Percentiles rank a stretch among this genome's conserved stretches.
Conservation (phyloP, 2,888 invertebrate species). For the Ichneumoninae sp. region DNA sequence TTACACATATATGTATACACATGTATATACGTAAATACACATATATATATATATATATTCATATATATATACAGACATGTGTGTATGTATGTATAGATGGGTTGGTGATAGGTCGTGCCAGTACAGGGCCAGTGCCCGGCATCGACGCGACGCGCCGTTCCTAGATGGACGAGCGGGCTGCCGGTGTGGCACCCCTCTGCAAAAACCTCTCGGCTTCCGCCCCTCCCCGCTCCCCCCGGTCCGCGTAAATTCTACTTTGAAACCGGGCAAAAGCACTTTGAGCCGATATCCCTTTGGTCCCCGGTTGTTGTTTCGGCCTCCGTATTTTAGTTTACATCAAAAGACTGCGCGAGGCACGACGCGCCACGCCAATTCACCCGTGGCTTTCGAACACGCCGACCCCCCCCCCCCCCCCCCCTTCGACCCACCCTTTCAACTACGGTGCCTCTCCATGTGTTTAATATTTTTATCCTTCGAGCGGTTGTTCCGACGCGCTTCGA, state of each 20-base stretch:
- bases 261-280: slow-evolving; percentile 79
- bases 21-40: not conserved
- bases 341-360: slow-evolving; percentile 76
- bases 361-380: slow-evolving; percentile 81
- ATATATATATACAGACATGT: no score
- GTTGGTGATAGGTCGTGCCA: not conserved
- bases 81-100: not conserved
- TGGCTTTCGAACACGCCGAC: slow-evolving; percentile 69
- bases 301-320: slow-evolving; percentile 82
- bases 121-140: not conserved
- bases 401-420: not conserved
- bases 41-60: not conserved
- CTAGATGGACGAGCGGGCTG: slow-evolving; percentile 74
- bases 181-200: slow-evolving; percentile 13
- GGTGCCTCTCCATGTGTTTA: slow-evolving; percentile 56
- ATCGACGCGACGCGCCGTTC: slow-evolving; percentile 35
- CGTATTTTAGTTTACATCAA: slow-evolving; percentile 84
- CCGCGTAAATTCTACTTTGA: slow-evolving; percentile 64
- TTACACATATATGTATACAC: no score
- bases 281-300: slow-evolving; percentile 82
- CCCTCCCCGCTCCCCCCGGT: slow-evolving; percentile 18
- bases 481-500: slow-evolving; percentile 41
- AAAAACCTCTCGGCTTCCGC: slow-evolving; percentile 22
- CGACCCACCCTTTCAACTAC: slow-evolving; percentile 31
- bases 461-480: slow-evolving; percentile 58